Base-by-base conservation (phyloP, 2,888 invertebrate genomes). In the Drosophila nr. fundita region DNA sequence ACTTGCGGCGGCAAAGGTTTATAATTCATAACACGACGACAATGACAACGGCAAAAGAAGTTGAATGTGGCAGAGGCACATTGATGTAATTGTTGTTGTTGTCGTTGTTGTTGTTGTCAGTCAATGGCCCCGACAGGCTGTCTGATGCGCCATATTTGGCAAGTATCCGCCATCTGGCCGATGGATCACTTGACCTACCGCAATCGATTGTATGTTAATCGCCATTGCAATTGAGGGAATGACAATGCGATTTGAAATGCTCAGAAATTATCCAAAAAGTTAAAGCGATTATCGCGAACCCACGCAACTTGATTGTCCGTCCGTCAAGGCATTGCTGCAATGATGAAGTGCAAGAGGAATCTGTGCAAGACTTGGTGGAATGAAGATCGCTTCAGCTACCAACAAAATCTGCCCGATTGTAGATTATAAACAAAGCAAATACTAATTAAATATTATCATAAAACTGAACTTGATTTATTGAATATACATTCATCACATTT, bases 1-100 rank as follows among this genome's bases (percentile, higher is more conserved):
- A 80, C 62, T 68, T 32, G 48, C 59, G 59, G 62, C 58, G 24
- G 34, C 60, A 59, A 68, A 68, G 77, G 68, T 72, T 78, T 78
- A 72, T 68, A 76, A 78, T 78, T 80, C 78, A 71, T 80, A 80
- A 59, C 80, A 78, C 76, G 76, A 71, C 42, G 64, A 54, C 60
- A 30, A 49, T 38, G 36, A 48, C 60, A 30, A 54, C 21, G 30
- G 24, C 60, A 27, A 62, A 57, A 50, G 45, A 67, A 68, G 77
- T 65, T 58, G 38, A 38, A 60, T 42, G 59, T 45, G 73, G 61
- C 40, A 53, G 42, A 66, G 55, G 36, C 62, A 34, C 27, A 50
- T 27, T 36, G 52, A 36, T 34, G 49, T 27, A 24, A 48, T 34
- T 8, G 34, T 48, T 55, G 29, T 11, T 10, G 62, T 59, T 36